These are phyloP conservation scores for Monomorium pharaonis DNA, from an alignment of 1,140 invertebrate species.

Conservation along the genomic window DNA sequence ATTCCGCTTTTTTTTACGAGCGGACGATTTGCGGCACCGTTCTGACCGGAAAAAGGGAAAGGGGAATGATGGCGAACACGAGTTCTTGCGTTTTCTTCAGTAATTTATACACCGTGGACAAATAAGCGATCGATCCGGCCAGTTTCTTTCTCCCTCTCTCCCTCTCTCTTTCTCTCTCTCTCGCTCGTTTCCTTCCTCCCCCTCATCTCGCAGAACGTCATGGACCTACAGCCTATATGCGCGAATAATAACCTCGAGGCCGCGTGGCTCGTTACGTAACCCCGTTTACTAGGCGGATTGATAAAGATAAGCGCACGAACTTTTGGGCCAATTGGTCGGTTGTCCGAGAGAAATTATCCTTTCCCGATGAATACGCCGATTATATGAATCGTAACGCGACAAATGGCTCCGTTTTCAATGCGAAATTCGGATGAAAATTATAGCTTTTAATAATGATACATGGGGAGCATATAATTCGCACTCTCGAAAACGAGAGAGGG, in stretches of 20 bases:
- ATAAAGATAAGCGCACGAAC: background rate
- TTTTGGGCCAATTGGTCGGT: background rate
- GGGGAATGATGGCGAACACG: background rate
- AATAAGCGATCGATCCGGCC: slow-evolving; percentile 26
- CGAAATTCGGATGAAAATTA: too few relatives aligned
- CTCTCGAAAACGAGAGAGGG: background rate
- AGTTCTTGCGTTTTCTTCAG: background rate
- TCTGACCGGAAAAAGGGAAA: background rate
- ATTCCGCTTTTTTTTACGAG: background rate
- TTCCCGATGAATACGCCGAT: background rate
- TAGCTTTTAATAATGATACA: background rate
- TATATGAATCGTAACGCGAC: background rate
- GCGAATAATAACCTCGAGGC: slow-evolving; percentile 35
- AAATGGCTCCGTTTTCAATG: background rate
- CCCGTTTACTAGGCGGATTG: background rate
- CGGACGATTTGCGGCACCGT: slow-evolving; percentile 6
- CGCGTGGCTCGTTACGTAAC: slow-evolving; percentile 23
- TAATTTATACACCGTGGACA: slow-evolving; percentile 11
- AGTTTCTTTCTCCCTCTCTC: background rate
- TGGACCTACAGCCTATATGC: background rate
- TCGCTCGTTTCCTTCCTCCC: too few relatives aligned
- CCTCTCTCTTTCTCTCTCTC: background rate
- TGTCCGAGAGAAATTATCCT: background rate
- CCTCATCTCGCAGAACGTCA: slow-evolving; percentile 33
- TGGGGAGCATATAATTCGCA: background rate